A percentile compares a stretch with the other conserved stretches of the same genome.
These are phyloP conservation scores for Neodiprion pinetum DNA, from an alignment of 1,140 invertebrate species.

Conservation along the genomic window DNA sequence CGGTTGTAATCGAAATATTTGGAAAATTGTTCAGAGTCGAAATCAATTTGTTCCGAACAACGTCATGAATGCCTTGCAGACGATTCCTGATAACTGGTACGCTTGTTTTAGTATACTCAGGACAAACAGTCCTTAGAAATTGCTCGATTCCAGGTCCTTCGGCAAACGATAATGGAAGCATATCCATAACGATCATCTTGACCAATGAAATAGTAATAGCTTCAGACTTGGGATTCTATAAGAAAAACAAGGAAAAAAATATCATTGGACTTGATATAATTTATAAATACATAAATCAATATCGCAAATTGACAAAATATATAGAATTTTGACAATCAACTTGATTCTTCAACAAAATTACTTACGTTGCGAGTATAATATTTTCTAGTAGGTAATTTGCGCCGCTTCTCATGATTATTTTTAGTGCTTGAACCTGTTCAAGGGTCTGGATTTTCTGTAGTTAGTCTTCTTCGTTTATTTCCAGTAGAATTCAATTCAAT, in stretches of 20 bases:
- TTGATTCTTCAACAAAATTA: background rate
- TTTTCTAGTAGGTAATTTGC: background rate
- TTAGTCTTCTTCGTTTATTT: no score
- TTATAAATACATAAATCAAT: background rate
- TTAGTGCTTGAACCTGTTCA: no score
- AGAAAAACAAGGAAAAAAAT: background rate
- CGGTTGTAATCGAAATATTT: background rate
- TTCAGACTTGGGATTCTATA: background rate
- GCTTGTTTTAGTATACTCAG: constrained; percentile 10
- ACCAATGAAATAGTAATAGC: background rate
- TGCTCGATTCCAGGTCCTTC: background rate
- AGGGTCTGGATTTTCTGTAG: no score
- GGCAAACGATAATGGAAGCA: constrained; percentile 10
- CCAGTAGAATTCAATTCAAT: no score
- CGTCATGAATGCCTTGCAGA: background rate
- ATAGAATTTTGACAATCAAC: no score
- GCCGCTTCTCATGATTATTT: background rate
- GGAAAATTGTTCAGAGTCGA: no score
- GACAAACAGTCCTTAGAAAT: constrained; percentile 3
- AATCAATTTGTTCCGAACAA: background rate
- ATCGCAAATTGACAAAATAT: no score
- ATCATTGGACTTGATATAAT: no score
- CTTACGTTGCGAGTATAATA: constrained; percentile 12
- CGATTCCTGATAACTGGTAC: background rate
- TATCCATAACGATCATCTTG: constrained; percentile 11